phyloP scores from a whole-genome alignment of 2,797 vertebrate genomes.

The Lepilemur septentrionalis region DNA sequence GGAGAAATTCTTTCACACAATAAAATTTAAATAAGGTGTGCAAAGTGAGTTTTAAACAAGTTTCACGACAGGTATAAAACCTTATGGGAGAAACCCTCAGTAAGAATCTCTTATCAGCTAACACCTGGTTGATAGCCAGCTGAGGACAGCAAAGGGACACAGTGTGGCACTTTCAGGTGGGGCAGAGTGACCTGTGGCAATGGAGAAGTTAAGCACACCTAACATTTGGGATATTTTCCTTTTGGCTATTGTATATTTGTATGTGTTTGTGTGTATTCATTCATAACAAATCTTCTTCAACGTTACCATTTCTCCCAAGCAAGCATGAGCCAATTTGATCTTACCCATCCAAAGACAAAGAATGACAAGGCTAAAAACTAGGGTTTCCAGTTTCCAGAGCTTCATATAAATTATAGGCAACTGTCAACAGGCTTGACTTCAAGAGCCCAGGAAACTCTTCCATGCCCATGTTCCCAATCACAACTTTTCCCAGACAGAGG shows the following conservation, averaged over 20 bases:
- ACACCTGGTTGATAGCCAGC: not conserved
- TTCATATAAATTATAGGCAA: not conserved
- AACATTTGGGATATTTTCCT: not conserved
- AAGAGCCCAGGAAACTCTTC: not conserved
- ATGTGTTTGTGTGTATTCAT: not conserved
- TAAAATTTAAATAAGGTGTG: constrained; percentile 21
- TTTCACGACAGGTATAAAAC: not conserved
- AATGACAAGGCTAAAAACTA: not conserved
- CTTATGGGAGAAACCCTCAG: not conserved
- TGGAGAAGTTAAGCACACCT: not conserved
- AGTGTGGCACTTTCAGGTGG: too few species aligned
- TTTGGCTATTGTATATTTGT: not conserved
- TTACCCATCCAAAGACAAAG: not conserved
- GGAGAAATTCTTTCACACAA: not conserved
- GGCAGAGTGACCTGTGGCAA: not conserved
- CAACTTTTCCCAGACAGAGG: not conserved
- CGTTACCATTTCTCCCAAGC: not conserved
- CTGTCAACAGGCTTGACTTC: not conserved
- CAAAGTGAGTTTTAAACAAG: constrained; percentile 32
- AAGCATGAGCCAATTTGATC: not conserved
- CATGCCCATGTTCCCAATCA: accelerated
- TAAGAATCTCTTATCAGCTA: not conserved
- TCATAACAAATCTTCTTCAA: not conserved
- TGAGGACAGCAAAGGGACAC: not conserved
- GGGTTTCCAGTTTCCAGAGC: not conserved